Percentiles rank a stretch among this genome's conserved stretches.
Evolutionary conservation across 2,888 invertebrate species (phyloP).

Genomic region (Tinea trinotella): DNA sequence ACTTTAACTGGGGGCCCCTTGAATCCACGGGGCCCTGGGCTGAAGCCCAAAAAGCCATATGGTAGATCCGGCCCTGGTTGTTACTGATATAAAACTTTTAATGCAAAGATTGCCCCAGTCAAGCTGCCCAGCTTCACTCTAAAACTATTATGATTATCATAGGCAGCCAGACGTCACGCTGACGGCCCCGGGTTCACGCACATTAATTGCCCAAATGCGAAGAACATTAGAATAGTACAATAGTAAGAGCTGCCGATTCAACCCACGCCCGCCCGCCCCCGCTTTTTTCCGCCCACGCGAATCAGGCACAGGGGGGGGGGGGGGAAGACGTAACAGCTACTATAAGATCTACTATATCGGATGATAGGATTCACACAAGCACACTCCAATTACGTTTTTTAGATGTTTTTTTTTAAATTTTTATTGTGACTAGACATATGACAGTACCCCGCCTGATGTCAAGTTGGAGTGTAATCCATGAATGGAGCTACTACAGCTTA

Average conservation of each 20-base stretch:
- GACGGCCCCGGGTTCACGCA: slow-evolving; percentile 28
- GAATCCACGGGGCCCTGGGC: too few species aligned
- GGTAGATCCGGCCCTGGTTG: too few species aligned
- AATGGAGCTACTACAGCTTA: too few species aligned
- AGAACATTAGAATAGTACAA: slow-evolving; percentile 31
- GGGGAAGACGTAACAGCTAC: background rate
- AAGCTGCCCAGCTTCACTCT: background rate
- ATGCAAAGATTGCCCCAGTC: background rate
- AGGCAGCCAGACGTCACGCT: slow-evolving; percentile 18
- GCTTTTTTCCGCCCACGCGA: background rate
- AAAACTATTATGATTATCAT: slow-evolving; percentile 3
- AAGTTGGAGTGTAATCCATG: too few species aligned
- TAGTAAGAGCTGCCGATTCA: slow-evolving; percentile 37
- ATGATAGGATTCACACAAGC: background rate
- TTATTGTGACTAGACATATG: too few species aligned
- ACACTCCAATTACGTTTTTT: too few species aligned
- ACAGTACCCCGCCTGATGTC: too few species aligned
- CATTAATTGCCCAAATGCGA: slow-evolving; percentile 51
- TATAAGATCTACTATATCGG: background rate
- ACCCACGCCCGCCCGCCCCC: slow-evolving; percentile 26
- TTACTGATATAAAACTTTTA: too few species aligned
- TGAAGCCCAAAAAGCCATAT: too few species aligned
- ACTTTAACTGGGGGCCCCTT: too few species aligned
- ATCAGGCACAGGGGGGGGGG: too few species aligned
- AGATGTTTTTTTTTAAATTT: too few species aligned